Evolutionary conservation across 2,888 invertebrate species (phyloP).

Genomic region (Cataglyphis livida): DNA sequence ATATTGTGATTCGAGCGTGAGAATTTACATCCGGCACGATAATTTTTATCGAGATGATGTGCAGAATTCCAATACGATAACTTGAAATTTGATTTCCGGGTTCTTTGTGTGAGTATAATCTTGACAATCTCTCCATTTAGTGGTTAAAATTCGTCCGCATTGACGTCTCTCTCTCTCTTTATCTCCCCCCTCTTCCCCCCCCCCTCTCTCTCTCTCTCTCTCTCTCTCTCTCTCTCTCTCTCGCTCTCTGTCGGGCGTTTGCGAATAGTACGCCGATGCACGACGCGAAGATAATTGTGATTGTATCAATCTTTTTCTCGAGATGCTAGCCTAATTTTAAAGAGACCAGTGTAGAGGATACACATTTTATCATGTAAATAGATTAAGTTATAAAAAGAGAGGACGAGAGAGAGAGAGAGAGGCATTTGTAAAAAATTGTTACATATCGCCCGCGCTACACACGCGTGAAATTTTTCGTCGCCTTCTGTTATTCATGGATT

Average conservation of each 20-base stretch:
- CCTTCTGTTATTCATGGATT: not conserved
- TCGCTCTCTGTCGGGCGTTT: conserved; percentile 4
- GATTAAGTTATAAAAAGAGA: not conserved
- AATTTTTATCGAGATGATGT: conserved; percentile 25
- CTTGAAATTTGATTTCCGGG: not conserved
- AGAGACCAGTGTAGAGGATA: not conserved
- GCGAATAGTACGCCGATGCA: not conserved
- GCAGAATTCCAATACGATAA: not conserved
- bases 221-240: not conserved
- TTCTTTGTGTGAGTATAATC: conserved; percentile 12
- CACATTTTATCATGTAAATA: not conserved
- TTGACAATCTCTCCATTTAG: conserved; percentile 1
- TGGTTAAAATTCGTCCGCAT: conserved; percentile 38
- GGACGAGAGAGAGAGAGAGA: not conserved
- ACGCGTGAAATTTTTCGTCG: not conserved
- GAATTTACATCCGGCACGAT: not conserved
- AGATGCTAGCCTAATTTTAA: not conserved
- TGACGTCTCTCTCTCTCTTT: conserved; percentile 4
- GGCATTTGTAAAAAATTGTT: not conserved
- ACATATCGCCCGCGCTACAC: not conserved
- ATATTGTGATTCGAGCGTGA: not conserved
- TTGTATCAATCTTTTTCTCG: not conserved
- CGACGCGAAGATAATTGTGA: not conserved
- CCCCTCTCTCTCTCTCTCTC: not conserved
- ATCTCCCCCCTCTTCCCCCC: not conserved